Percentiles rank a stretch among this genome's conserved stretches.
Evolutionary conservation across 2,797 vertebrate species (phyloP).

Genomic region (Sebastes paucispinis): DNA sequence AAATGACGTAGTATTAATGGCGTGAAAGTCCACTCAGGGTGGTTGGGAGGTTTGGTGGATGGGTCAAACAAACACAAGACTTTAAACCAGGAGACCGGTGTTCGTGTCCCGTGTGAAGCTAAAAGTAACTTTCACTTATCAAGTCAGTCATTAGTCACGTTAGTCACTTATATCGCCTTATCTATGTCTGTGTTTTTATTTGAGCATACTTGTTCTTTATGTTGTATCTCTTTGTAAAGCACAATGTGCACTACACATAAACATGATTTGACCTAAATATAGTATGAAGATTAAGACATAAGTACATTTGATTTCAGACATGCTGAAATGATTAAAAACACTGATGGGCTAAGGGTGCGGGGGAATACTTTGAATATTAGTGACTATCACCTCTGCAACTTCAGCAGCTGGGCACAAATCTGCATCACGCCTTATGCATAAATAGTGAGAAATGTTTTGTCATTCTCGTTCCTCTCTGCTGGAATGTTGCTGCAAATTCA

Average conservation of each 20-base stretch:
- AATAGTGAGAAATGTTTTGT: constrained; percentile 25
- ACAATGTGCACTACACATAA: neutral
- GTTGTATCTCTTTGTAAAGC: neutral
- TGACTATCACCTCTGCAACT: neutral
- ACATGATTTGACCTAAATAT: neutral
- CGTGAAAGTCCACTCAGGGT: too few species aligned
- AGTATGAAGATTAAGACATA: neutral
- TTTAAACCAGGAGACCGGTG: too few species aligned
- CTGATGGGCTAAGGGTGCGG: neutral
- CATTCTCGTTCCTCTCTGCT: constrained; percentile 16
- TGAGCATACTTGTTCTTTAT: neutral
- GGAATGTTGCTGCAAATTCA: constrained; percentile 36
- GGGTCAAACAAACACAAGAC: too few species aligned
- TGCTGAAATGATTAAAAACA: constrained; percentile 19
- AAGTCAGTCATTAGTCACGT: too few species aligned
- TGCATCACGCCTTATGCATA: neutral
- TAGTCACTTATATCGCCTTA: neutral
- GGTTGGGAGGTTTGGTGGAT: too few species aligned
- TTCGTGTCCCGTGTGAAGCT: too few species aligned
- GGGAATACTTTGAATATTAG: neutral
- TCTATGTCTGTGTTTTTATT: neutral
- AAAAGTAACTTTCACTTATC: too few species aligned
- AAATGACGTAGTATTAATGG: too few species aligned
- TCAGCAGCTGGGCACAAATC: constrained; percentile 18
- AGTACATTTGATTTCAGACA: constrained; percentile 11